Percentiles rank a stretch among this genome's conserved stretches.
Conservation (phyloP, 2,888 invertebrate species). For the Heliconius aoede region DNA sequence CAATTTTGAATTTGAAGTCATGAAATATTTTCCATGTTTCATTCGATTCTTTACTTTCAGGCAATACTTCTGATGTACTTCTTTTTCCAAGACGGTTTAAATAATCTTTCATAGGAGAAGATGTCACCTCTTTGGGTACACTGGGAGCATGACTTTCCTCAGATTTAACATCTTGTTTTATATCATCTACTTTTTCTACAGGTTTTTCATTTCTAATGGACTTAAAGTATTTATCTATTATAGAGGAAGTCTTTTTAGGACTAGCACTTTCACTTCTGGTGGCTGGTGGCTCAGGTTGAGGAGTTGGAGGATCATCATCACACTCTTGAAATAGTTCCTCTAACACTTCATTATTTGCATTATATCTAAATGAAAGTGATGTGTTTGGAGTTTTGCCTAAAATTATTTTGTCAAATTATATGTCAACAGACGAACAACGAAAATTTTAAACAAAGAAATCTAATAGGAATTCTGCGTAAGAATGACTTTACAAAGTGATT, state of each 20-base stretch:
- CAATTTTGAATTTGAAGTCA: slow-evolving; percentile 89
- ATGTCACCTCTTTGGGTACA: slow-evolving; percentile 68
- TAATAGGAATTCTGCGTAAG: slow-evolving; percentile 28
- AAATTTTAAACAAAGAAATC: slow-evolving; percentile 37
- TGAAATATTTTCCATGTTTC: slow-evolving; percentile 89
- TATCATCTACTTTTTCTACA: slow-evolving; percentile 65
- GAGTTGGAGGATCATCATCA: slow-evolving; percentile 82
- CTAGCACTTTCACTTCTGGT: slow-evolving; percentile 70
- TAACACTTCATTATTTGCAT: slow-evolving; percentile 89
- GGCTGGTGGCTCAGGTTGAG: slow-evolving; percentile 73
- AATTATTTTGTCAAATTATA: slow-evolving; percentile 48
- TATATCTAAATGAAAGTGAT: slow-evolving; percentile 87
- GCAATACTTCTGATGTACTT: slow-evolving; percentile 83
- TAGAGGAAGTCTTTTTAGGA: slow-evolving; percentile 74
- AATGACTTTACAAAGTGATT: slow-evolving; percentile 29
- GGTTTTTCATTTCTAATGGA: slow-evolving; percentile 68
- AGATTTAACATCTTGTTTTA: slow-evolving; percentile 60
- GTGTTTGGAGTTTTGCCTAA: slow-evolving; percentile 77
- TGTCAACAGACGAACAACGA: neutral
- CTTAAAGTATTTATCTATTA: slow-evolving; percentile 81
- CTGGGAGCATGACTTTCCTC: slow-evolving; percentile 60
- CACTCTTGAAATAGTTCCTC: slow-evolving; percentile 87
- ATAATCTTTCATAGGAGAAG: slow-evolving; percentile 84
- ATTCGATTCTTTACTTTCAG: slow-evolving; percentile 74
- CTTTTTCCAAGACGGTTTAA: slow-evolving; percentile 85